Percentiles rank a stretch among this genome's conserved stretches.
Conservation (phyloP, 2,888 invertebrate genomes). For the Drosophila ochracea region DNA sequence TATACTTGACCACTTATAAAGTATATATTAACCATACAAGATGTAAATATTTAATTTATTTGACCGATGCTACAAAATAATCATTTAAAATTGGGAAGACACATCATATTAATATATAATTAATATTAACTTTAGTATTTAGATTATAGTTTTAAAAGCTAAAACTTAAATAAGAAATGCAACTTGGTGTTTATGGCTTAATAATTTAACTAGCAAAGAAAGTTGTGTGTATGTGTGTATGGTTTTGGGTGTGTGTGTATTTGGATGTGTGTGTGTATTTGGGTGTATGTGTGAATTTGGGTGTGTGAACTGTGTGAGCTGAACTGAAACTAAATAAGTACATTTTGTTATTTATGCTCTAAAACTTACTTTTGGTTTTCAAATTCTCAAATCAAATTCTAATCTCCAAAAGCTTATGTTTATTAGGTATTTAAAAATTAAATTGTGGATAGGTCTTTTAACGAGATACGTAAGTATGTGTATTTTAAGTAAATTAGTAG, state of each 20-base stretch:
- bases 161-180: constrained; percentile 36
- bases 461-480: not conserved
- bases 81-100: constrained; percentile 45
- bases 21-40: constrained; percentile 1
- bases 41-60: constrained; percentile 1
- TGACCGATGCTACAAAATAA: not conserved
- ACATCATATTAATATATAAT: constrained; percentile 4
- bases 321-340: not conserved
- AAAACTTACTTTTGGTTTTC: not conserved
- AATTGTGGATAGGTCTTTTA: constrained; percentile 2
- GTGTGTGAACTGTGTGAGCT: not conserved
- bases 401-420: not conserved
- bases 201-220: constrained; percentile 6
- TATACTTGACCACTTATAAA: not conserved
- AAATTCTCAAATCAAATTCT: not conserved
- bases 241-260: not conserved
- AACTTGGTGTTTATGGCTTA: constrained; percentile 36
- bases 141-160: constrained; percentile 4
- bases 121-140: not conserved
- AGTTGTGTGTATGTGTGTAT: not conserved
- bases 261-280: not conserved
- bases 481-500: not conserved
- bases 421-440: not conserved
- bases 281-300: not conserved
- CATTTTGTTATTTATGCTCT: not conserved